Evolutionary conservation across 2,797 vertebrate genomes (phyloP).

Genomic region (Caiman crocodilus): DNA sequence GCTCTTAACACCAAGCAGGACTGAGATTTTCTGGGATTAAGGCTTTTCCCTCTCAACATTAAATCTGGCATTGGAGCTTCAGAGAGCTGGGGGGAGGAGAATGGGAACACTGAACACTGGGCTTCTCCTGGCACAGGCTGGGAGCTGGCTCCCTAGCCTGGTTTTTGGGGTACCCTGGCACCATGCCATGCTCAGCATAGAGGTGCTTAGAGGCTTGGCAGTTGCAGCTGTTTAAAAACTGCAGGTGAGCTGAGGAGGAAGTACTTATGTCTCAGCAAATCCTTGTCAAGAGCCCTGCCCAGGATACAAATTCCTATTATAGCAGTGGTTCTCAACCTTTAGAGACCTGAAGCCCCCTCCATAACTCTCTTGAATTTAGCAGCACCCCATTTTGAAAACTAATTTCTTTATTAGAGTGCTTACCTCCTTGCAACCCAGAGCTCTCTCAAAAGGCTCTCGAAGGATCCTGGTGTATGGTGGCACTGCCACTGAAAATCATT

Average conservation of each 20-base stretch:
- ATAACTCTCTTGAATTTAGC: too few relatives aligned
- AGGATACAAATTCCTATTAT: not conserved
- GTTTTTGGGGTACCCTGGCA: not conserved
- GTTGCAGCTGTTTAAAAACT: not conserved
- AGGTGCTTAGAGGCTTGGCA: not conserved
- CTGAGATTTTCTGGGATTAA: not conserved
- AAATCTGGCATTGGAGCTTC: too few relatives aligned
- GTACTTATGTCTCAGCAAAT: not conserved
- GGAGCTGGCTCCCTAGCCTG: not conserved
- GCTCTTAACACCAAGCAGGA: fast-evolving
- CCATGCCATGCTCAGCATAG: not conserved
- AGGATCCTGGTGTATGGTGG: too few relatives aligned
- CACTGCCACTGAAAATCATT: too few relatives aligned
- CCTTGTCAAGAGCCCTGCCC: not conserved
- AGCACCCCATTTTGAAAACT: too few relatives aligned
- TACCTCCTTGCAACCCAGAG: too few relatives aligned
- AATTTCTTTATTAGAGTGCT: too few relatives aligned
- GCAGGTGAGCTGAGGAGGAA: not conserved
- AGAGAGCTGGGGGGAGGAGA: not conserved
- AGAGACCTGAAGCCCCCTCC: too few relatives aligned
- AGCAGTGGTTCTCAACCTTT: too few relatives aligned
- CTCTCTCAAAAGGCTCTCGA: too few relatives aligned
- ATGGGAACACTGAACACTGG: not conserved
- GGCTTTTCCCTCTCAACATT: not conserved
- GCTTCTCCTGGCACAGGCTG: not conserved